These are phyloP conservation scores for Rhabdomys pumilio DNA, from an alignment of 2,797 vertebrate species.

Conservation along the genomic window DNA sequence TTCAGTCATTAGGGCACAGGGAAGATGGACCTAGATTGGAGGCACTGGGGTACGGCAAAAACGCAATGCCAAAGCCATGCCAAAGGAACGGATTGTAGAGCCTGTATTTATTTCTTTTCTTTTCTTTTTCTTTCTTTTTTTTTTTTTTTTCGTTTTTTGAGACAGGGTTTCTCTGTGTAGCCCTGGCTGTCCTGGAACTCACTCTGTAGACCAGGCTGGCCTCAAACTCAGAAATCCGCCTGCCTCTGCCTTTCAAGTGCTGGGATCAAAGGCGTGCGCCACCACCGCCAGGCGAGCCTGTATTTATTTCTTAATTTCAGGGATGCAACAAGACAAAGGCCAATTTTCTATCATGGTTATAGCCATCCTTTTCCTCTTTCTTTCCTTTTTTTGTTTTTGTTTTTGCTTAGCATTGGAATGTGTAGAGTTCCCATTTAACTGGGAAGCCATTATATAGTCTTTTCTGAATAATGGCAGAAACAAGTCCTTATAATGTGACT, in stretches of 20 bases:
- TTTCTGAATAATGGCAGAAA: conserved; percentile 57
- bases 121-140: too few relatives aligned
- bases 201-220: too few relatives aligned
- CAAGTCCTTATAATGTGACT: conserved; percentile 14
- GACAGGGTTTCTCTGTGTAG: too few relatives aligned
- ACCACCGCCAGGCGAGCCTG: too few relatives aligned
- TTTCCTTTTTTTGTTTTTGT: neutral
- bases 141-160: too few relatives aligned
- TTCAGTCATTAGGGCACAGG: neutral
- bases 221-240: too few relatives aligned
- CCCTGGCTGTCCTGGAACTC: too few relatives aligned
- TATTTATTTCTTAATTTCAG: conserved; percentile 19
- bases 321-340: neutral
- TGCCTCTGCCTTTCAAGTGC: too few relatives aligned
- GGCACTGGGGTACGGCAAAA: neutral
- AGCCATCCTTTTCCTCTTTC: neutral
- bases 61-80: neutral
- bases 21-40: neutral
- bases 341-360: neutral
- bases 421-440: conserved; percentile 14
- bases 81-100: neutral
- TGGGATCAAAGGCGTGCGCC: too few relatives aligned
- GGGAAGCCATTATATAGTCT: neutral
- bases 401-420: neutral
- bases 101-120: conserved; percentile 2